Base-by-base conservation (phyloP, 2,888 invertebrate genomes). In the Drosophila pegasa region DNA sequence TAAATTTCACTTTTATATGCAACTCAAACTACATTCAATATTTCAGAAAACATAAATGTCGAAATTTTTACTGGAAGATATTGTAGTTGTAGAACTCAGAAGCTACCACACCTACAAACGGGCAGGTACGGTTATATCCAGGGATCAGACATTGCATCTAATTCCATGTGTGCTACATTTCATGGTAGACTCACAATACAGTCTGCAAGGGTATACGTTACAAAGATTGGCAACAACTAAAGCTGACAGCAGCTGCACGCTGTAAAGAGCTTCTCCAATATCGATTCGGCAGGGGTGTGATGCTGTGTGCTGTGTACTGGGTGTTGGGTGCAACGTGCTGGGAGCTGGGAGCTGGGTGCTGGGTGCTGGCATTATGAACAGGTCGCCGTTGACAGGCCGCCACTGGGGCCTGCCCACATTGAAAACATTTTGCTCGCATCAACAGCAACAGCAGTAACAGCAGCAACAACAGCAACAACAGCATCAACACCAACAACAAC, bases 371-470 rank as follows among this genome's bases (percentile, higher is more conserved):
- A 74, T 37, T 31, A 75, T 56, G 62, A 50, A 54, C 71, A 61
- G 55, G 51, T 71, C 45, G 47, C 50, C 57, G 50, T 47, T 75
- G 50, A 74, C 52, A 55, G 31, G 69, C 67, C 35, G 47, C 40
- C 38, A 40, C 16, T 54, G 29, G 27, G 25, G n/a, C 54, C 67
- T 48, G 50, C 63, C 59, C 79, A 74, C 86, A 73, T 75, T 79
- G 83, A 79, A 82, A 72, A 87, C 68, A 85, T 85, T 82, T 87
- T 75, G 88, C 69, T 76, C 77, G 73, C 86, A 82, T 75, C 88
- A 79, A 67, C 59, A 66, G 35, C 43, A 58, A 22, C 50, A 57
- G 33, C 29, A 75, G 20, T 54, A 70, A 12, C 51, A 57, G 29
- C 35, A 64, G 29, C 41, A 65, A 37, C 47, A 41, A 6, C 22